These are phyloP conservation scores for Eira barbara DNA, from an alignment of 2,113 vertebrate species.

Conservation along the genomic window DNA sequence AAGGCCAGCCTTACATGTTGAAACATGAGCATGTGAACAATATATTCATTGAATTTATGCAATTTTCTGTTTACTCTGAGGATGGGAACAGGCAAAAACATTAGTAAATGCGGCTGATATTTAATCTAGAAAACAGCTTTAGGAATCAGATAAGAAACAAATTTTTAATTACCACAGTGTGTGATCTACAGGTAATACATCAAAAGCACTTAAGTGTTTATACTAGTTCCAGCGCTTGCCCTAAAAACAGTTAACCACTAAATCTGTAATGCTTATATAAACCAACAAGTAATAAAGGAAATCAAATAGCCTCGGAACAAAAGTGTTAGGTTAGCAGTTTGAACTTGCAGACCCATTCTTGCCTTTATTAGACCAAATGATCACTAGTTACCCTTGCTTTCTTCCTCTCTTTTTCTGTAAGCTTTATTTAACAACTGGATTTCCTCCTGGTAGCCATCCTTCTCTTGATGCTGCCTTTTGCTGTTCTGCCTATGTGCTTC, in stretches of 20 bases:
- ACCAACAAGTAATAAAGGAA: slow-evolving; percentile 22
- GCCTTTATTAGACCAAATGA: fast-evolving
- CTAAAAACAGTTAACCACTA: neutral
- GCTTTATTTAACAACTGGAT: slow-evolving; percentile 95
- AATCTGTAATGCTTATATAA: neutral
- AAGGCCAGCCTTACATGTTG: neutral
- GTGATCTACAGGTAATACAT: slow-evolving; percentile 49
- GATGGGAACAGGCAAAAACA: neutral
- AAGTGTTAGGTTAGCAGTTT: neutral
- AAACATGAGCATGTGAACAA: neutral
- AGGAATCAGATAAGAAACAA: neutral
- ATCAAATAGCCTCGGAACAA: neutral
- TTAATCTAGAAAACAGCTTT: slow-evolving; percentile 37
- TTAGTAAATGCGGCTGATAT: neutral
- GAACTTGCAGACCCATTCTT: neutral
- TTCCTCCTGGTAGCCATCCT: slow-evolving; percentile 92
- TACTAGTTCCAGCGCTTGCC: slow-evolving; percentile 31
- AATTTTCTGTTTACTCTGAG: neutral
- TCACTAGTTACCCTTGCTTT: slow-evolving; percentile 36
- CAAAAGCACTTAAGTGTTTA: slow-evolving; percentile 62
- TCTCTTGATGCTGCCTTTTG: slow-evolving; percentile 86
- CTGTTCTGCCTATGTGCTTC: slow-evolving; percentile 96
- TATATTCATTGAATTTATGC: neutral
- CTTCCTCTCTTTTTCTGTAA: slow-evolving; percentile 88
- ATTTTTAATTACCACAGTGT: slow-evolving; percentile 51